A percentile compares a stretch with the other conserved stretches of the same genome.
phyloP scores from a whole-genome alignment of 2,113 vertebrate species.

The Bos taurus region ARS-UCD2.0 NC_037335.1:95020001-95020500 shows the following conservation, averaged over 20 bases:
- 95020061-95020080: background rate
- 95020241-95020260: background rate
- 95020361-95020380: background rate
- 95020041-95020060: slow-evolving; percentile 16
- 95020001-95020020: slow-evolving; percentile 5
- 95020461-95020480: background rate
- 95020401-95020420: background rate
- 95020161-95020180: background rate
- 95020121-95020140: background rate
- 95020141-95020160: background rate
- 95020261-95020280: background rate
- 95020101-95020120: background rate
- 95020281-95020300: background rate
- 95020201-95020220: background rate
- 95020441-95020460: background rate
- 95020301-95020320: background rate
- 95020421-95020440: background rate
- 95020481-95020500: background rate
- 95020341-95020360: background rate
- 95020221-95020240: slow-evolving; percentile 26
- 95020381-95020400: background rate
- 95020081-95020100: background rate
- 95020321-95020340: background rate
- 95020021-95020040: slow-evolving; percentile 33
- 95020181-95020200: background rate